A percentile compares a stretch with the other conserved stretches of the same genome.
These are phyloP conservation scores for Cololabis saira DNA, from an alignment of 2,113 vertebrate genomes.

Conservation along the genomic window DNA sequence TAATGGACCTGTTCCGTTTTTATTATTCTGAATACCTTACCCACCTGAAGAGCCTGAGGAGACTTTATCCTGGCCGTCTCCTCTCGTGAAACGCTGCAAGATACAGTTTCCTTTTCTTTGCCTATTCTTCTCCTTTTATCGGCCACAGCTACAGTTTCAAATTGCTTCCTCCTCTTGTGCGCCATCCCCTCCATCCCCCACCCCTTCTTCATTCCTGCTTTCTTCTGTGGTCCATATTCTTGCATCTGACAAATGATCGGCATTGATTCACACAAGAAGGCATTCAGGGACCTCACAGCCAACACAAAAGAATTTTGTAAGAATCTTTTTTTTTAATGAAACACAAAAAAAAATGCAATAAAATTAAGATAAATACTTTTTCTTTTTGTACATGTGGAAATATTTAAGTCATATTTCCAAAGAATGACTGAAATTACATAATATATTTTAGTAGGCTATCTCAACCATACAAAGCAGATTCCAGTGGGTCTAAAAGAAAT, in stretches of 20 bases:
- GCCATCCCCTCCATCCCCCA: not conserved
- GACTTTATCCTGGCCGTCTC: conserved; percentile 35
- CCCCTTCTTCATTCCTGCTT: conserved; percentile 44
- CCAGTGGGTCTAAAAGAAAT: conserved; percentile 79
- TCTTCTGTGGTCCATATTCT: conserved; percentile 54
- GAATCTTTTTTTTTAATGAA: conserved; percentile 81
- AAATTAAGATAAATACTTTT: conserved; percentile 88
- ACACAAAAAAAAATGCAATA: conserved; percentile 82
- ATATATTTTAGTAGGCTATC: conserved; percentile 80
- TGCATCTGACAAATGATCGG: conserved; percentile 58
- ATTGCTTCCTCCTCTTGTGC: conserved; percentile 54
- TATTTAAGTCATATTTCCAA: conserved; percentile 78
- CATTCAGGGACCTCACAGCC: conserved; percentile 45
- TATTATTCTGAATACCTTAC: conserved; percentile 69
- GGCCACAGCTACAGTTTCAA: conserved; percentile 68
- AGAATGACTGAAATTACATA: conserved; percentile 76
- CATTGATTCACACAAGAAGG: conserved; percentile 57
- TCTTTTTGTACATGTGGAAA: conserved; percentile 82
- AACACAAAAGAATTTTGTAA: conserved; percentile 50
- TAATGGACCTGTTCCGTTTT: conserved; percentile 74
- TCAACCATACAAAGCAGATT: conserved; percentile 76
- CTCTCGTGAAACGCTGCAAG: conserved; percentile 40
- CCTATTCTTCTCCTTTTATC: conserved; percentile 48
- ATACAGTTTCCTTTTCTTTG: conserved; percentile 66
- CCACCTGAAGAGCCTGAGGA: conserved; percentile 69